Percentiles rank a stretch among this genome's conserved stretches.
Evolutionary conservation across 2,797 vertebrate genomes (phyloP).

Genomic region (Sebastolobus altivelis): DNA sequence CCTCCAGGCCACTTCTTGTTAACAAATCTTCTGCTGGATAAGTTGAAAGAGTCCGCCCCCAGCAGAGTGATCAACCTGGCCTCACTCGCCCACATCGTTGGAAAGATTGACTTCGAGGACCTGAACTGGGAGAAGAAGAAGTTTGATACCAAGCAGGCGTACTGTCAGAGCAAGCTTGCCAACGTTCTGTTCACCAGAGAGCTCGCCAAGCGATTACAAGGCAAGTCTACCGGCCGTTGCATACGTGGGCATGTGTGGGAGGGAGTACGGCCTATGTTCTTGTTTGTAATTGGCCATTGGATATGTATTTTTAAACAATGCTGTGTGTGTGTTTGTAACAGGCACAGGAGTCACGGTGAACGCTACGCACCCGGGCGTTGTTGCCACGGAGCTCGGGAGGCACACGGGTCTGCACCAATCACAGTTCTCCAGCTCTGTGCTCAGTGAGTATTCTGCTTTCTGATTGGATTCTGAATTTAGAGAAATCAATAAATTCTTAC

Average conservation of each 20-base stretch:
- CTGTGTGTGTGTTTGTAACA: slow-evolving; percentile 57
- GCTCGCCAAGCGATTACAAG: slow-evolving; percentile 87
- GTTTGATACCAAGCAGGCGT: slow-evolving; percentile 90
- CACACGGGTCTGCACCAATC: slow-evolving; percentile 89
- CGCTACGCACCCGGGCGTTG: slow-evolving; percentile 89
- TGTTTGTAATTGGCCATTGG: slow-evolving; percentile 56
- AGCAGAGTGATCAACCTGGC: slow-evolving; percentile 90
- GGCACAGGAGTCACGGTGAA: slow-evolving; percentile 88
- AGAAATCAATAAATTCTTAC: slow-evolving; percentile 40
- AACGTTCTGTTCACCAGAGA: slow-evolving; percentile 89
- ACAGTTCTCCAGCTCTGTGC: slow-evolving; percentile 84
- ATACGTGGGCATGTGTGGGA: slow-evolving; percentile 75
- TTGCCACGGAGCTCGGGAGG: slow-evolving; percentile 89
- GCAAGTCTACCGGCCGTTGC: slow-evolving; percentile 72
- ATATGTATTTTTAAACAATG: slow-evolving; percentile 57
- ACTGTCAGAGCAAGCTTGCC: slow-evolving; percentile 94
- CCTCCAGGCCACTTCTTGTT: slow-evolving; percentile 90
- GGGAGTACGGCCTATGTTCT: slow-evolving; percentile 61
- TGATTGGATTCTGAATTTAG: slow-evolving; percentile 32
- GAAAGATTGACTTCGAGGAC: slow-evolving; percentile 90
- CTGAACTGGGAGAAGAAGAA: slow-evolving; percentile 90
- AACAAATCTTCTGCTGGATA: slow-evolving; percentile 90
- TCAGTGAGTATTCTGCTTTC: slow-evolving; percentile 79
- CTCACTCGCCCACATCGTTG: slow-evolving; percentile 88
- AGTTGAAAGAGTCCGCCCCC: slow-evolving; percentile 87